Conservation (phyloP, 1,140 invertebrate species). For the Drosophila athabasca region DNA sequence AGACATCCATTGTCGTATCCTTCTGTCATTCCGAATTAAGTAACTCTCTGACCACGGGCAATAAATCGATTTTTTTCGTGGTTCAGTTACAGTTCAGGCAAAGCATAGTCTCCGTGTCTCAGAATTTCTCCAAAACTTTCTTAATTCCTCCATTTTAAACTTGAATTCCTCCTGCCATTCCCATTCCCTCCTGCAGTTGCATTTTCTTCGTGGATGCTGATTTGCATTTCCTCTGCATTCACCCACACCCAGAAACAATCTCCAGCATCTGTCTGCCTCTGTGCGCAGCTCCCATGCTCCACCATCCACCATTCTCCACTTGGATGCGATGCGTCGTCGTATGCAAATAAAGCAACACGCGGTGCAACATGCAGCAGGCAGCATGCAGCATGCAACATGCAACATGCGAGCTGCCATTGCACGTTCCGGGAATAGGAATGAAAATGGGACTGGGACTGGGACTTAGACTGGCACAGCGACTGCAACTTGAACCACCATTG, state of each 20-base stretch:
- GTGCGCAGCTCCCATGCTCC: not conserved
- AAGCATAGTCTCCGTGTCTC: not conserved
- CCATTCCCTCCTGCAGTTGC: not conserved
- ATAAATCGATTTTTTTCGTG: no score
- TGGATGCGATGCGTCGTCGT: slow-evolving; percentile 42
- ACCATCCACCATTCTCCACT: not conserved
- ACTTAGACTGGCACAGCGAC: slow-evolving; percentile 12
- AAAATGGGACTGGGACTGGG: slow-evolving; percentile 32
- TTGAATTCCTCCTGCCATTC: not conserved
- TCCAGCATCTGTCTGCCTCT: slow-evolving; percentile 42
- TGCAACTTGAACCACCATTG: slow-evolving; percentile 5
- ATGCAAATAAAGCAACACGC: slow-evolving; percentile 77
- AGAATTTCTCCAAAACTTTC: slow-evolving; percentile 1
- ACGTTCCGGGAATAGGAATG: slow-evolving; percentile 57
- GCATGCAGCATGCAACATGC: slow-evolving; percentile 20
- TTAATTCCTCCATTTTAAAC: slow-evolving; percentile 12
- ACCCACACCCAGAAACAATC: slow-evolving; percentile 38
- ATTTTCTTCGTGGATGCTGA: slow-evolving; percentile 13
- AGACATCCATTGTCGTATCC: no score
- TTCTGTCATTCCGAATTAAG: no score
- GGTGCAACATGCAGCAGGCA: slow-evolving; percentile 64
- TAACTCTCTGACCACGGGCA: no score
- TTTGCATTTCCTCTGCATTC: slow-evolving; percentile 45
- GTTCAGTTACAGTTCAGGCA: no score
- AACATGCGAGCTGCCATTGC: slow-evolving; percentile 59